phyloP scores from a whole-genome alignment of 2,113 vertebrate species.

The Tachysurus vachellii region DNA sequence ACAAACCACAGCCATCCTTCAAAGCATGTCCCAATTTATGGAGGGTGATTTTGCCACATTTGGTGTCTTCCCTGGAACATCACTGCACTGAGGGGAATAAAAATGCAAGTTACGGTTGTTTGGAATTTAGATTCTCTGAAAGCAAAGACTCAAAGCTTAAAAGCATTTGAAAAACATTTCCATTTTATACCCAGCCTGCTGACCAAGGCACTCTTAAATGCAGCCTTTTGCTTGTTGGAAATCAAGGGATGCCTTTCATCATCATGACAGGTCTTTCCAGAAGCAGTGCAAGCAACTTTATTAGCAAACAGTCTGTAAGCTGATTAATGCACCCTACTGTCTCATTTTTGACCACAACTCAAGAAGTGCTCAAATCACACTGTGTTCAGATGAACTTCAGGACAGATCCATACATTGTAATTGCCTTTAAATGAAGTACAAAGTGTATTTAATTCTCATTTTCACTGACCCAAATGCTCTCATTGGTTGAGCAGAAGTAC shows the following conservation, averaged over 20 bases:
- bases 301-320: background rate
- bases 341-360: background rate
- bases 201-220: slow-evolving; percentile 42
- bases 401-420: slow-evolving; percentile 28
- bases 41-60: background rate
- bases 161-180: slow-evolving; percentile 36
- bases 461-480: background rate
- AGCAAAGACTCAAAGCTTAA: background rate
- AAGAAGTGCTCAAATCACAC: background rate
- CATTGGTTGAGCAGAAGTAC: background rate
- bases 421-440: slow-evolving; percentile 41
- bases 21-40: background rate
- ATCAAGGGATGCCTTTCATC: slow-evolving; percentile 24
- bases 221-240: slow-evolving; percentile 16
- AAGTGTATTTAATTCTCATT: slow-evolving; percentile 36
- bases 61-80: background rate
- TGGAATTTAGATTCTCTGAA: slow-evolving; percentile 19
- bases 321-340: background rate
- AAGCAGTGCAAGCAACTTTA: background rate
- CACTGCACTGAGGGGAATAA: background rate
- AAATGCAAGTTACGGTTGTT: slow-evolving; percentile 16
- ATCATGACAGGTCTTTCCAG: slow-evolving; percentile 31
- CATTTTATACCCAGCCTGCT: slow-evolving; percentile 30
- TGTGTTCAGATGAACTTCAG: slow-evolving; percentile 17
- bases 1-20: slow-evolving; percentile 27